A percentile compares a stretch with the other conserved stretches of the same genome.
These are phyloP conservation scores for Phyllotis vaccarum DNA, from an alignment of 2,797 vertebrate species.

Conservation along the genomic window DNA sequence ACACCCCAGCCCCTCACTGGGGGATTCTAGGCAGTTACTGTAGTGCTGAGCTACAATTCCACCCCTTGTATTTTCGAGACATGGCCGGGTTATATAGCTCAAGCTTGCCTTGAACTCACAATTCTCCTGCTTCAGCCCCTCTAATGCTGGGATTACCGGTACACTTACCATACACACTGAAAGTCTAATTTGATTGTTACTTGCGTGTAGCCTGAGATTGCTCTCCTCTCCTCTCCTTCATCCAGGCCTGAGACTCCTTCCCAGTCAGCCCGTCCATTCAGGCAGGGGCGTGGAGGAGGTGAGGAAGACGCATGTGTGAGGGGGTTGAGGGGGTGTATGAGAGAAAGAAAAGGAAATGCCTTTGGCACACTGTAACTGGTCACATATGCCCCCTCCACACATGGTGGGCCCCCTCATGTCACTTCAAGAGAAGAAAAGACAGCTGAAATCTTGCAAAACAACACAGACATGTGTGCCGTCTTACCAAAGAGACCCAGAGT, in stretches of 20 bases:
- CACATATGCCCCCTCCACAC: not conserved
- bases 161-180: not conserved
- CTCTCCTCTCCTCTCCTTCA: accelerated
- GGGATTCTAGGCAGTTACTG: not conserved
- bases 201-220: accelerated
- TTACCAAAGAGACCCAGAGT: not conserved
- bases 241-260: not conserved
- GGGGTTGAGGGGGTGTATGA: accelerated
- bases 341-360: not conserved
- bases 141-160: not conserved
- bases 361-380: not conserved
- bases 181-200: accelerated
- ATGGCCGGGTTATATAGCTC: not conserved
- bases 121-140: not conserved
- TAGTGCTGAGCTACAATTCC: not conserved
- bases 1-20: not conserved
- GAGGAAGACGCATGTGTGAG: accelerated
- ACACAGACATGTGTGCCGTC: not conserved
- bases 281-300: accelerated
- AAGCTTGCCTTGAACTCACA: not conserved
- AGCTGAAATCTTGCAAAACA: not conserved
- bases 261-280: not conserved
- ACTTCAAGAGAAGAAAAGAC: not conserved
- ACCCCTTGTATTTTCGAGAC: not conserved
- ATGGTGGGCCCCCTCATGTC: not conserved